Evolutionary conservation across 2,797 vertebrate species (phyloP).

Genomic region (Pangasius djambal): DNA sequence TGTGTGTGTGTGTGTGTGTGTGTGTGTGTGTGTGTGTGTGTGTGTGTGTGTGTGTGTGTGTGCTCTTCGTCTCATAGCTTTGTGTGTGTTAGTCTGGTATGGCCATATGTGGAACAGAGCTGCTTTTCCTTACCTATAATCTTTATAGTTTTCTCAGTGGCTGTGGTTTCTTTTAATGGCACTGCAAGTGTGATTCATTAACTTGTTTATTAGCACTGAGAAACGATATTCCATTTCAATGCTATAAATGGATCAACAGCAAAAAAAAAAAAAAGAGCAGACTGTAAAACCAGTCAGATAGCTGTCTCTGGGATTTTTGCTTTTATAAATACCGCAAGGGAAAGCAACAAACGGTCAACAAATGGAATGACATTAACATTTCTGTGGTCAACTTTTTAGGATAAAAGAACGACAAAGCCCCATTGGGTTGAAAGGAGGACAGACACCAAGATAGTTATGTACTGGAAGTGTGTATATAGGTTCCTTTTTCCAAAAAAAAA

Average conservation of each 20-base stretch:
- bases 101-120: slow-evolving; percentile 46
- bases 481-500: neutral
- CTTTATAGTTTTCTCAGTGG: slow-evolving; percentile 70
- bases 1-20: neutral
- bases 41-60: too few species aligned
- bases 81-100: slow-evolving; percentile 22
- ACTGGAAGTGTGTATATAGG: neutral
- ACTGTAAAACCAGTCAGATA: slow-evolving; percentile 36
- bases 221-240: slow-evolving; percentile 71
- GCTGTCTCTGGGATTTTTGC: neutral
- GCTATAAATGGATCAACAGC: slow-evolving; percentile 62
- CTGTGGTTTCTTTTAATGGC: slow-evolving; percentile 66
- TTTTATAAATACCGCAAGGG: neutral
- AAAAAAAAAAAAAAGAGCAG: slow-evolving; percentile 42
- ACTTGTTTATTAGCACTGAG: slow-evolving; percentile 70
- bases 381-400: neutral
- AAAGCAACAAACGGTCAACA: neutral
- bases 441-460: neutral
- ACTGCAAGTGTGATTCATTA: slow-evolving; percentile 77
- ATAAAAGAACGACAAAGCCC: neutral
- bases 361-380: neutral
- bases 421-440: neutral
- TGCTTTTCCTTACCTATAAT: slow-evolving; percentile 64
- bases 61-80: neutral
- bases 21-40: neutral